These are phyloP conservation scores for Automeris io DNA, from an alignment of 2,888 invertebrate species.

Conservation along the genomic window DNA sequence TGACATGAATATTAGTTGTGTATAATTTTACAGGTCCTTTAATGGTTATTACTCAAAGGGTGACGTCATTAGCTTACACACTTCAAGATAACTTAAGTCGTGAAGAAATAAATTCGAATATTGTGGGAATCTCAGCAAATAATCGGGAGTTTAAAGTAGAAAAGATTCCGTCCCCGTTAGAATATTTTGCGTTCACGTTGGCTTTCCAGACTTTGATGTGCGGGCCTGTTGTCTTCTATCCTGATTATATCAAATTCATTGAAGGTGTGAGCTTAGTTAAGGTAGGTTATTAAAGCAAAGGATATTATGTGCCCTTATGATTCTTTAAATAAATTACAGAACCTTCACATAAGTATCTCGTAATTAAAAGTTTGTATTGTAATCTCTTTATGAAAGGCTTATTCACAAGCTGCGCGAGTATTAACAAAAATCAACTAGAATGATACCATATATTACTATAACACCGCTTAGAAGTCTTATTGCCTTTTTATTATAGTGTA, in stretches of 20 bases:
- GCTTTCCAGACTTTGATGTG: conserved; percentile 97
- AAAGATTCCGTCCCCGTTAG: conserved; percentile 86
- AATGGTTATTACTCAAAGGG: conserved; percentile 98
- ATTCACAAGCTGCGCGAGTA: too few relatives aligned
- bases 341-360: too few relatives aligned
- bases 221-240: conserved; percentile 95
- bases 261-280: conserved; percentile 63
- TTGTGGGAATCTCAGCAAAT: conserved; percentile 15
- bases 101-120: conserved; percentile 46
- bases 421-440: too few relatives aligned
- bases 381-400: too few relatives aligned
- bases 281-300: conserved; percentile 44
- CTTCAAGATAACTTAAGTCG: conserved; percentile 89
- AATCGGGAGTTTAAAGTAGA: conserved; percentile 27
- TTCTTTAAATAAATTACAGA: too few relatives aligned
- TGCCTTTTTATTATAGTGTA: too few relatives aligned
- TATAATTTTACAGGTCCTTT: conserved; percentile 82
- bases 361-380: too few relatives aligned
- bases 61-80: conserved; percentile 94
- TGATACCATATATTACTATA: too few relatives aligned
- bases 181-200: conserved; percentile 93
- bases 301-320: too few relatives aligned
- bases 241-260: conserved; percentile 95
- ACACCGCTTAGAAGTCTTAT: too few relatives aligned
- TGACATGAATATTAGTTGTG: not conserved